phyloP scores from a whole-genome alignment of 1,140 invertebrate genomes.

The Episyrphus balteatus region DNA sequence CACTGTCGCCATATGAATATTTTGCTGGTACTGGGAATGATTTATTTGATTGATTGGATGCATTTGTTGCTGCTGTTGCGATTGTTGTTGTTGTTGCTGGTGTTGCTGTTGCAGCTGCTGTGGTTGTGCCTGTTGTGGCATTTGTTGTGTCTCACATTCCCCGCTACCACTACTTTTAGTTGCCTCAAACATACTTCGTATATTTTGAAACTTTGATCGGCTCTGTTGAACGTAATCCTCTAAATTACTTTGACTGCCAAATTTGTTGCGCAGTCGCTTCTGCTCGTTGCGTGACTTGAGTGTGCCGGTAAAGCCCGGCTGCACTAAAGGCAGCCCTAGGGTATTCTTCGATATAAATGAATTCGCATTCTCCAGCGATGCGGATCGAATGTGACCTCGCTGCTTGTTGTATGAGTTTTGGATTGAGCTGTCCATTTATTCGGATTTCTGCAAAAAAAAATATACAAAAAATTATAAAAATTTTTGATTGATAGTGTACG shows the following conservation, averaged over 20 bases:
- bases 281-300: constrained; percentile 34
- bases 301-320: constrained; percentile 22
- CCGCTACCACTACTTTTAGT: constrained; percentile 9
- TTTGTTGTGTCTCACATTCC: not conserved
- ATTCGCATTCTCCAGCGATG: constrained; percentile 26
- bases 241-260: constrained; percentile 32
- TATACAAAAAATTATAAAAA: too few relatives aligned
- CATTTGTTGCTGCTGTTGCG: not conserved
- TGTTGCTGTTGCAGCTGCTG: constrained; percentile 2
- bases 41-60: not conserved
- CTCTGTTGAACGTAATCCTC: constrained; percentile 18
- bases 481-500: too few relatives aligned
- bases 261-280: constrained; percentile 27
- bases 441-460: too few relatives aligned
- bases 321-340: constrained; percentile 5
- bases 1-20: too few relatives aligned
- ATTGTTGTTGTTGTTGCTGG: constrained; percentile 1
- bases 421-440: too few relatives aligned
- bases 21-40: constrained; percentile 1
- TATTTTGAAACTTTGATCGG: constrained; percentile 33
- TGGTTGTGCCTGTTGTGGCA: not conserved
- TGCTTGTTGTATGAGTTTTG: not conserved
- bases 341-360: constrained; percentile 10
- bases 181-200: constrained; percentile 33
- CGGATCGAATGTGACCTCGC: constrained; percentile 31